Evolutionary conservation across 2,113 vertebrate genomes (phyloP).

Genomic region (Cyprinodon tularosa): DNA sequence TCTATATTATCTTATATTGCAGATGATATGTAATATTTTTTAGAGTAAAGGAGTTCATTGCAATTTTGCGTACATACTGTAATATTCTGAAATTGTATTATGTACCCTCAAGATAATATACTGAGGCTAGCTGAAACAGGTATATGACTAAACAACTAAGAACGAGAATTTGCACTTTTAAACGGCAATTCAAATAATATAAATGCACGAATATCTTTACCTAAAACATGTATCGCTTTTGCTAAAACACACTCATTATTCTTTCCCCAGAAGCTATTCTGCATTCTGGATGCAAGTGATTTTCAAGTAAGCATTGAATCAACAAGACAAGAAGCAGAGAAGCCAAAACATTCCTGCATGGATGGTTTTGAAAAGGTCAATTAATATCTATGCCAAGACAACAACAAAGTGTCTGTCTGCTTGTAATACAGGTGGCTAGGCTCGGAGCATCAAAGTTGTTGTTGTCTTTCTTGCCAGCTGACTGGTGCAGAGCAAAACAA

Average conservation of each 20-base stretch:
- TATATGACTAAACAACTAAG: background rate
- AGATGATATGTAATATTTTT: too few species aligned
- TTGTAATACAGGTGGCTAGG: constrained; percentile 57
- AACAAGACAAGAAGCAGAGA: constrained; percentile 40
- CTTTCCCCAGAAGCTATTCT: constrained; percentile 30
- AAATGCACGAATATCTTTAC: background rate
- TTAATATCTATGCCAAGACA: constrained; percentile 63
- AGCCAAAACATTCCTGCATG: constrained; percentile 48
- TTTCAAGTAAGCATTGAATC: constrained; percentile 40
- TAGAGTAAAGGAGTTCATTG: too few species aligned
- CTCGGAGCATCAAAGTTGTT: constrained; percentile 51
- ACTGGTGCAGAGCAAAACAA: constrained; percentile 39
- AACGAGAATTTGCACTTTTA: background rate
- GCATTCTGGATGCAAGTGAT: constrained; percentile 34
- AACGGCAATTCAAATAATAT: background rate
- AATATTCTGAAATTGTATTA: background rate
- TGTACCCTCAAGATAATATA: background rate
- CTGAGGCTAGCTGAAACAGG: background rate
- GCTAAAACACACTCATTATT: background rate
- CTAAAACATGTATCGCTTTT: background rate
- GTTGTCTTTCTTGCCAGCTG: constrained; percentile 39
- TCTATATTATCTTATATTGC: too few species aligned
- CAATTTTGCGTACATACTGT: background rate
- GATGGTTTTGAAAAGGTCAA: constrained; percentile 68
- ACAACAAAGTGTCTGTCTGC: constrained; percentile 62